Evolutionary conservation across 1,140 invertebrate genomes (phyloP), one percentile per base, ranked within the genome.

Genomic region (Zaprionus ghesquierei): DNA sequence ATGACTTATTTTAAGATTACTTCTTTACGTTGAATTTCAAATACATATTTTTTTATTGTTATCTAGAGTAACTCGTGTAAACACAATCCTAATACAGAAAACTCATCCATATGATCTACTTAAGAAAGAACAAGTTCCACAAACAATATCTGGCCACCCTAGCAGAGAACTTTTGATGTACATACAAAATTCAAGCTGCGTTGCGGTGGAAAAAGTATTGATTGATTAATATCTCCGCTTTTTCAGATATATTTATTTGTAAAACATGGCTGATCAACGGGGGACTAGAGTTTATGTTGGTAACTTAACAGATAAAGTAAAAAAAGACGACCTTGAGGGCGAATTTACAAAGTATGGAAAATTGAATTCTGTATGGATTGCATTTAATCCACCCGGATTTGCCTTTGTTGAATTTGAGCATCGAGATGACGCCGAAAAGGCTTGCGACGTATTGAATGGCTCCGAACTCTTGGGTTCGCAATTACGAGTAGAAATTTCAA

Each of bases 341-440:
- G 95, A 96, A 91, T 97, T 97, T 92, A 95, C 96, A 81, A 96
- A 96, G 93, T 99, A 97, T 93, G 98, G 98, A 55, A 97, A 97
- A 93, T 94, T 97, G 87, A 98, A 96, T 93, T 99, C 96, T 92
- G 98, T 99, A 46, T 98, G 97, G 97, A 97, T 98, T 68, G 98
- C 97, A 31, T 95, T 98, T 91, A 98, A 98, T 92, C 98, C 97
- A 76, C 97, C 95, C 80, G 98, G 98, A 77, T 99, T 99, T 94
- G 99, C 98, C 56, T 99, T 99, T 94, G 97, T 99, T 89, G 98
- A 99, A 93, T 99, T 99, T 94, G 96, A 98, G 93, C 98, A 98
- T 92, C 94, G 95, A 85, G 95, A 97, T 90, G 98, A 99, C 93
- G 98, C 98, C 27, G 97, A 98, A 92, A 95, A 98, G 92, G 98